Conservation (phyloP, 2,888 invertebrate genomes). For the Hypomecis punctinalis region DNA sequence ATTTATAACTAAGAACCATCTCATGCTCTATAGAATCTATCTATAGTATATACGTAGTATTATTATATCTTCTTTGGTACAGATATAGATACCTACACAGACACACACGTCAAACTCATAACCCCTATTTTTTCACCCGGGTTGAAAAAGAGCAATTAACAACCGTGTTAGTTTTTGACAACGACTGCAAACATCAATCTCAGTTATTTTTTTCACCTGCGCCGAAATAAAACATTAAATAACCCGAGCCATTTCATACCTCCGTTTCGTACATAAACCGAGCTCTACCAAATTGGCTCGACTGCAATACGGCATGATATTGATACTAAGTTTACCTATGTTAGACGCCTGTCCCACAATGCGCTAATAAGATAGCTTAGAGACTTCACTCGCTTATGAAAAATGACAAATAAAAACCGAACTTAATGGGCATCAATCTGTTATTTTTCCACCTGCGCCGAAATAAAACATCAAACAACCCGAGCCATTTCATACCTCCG, state of each 20-base stretch:
- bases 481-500: neutral
- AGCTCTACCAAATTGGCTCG: conserved; percentile 17
- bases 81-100: no score
- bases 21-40: no score
- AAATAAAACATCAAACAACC: neutral
- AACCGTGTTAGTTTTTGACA: no score
- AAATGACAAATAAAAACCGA: neutral
- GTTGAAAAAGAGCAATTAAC: no score
- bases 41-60: no score
- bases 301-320: conserved; percentile 19
- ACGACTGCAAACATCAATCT: neutral
- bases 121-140: no score
- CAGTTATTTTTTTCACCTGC: neutral
- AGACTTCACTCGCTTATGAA: neutral
- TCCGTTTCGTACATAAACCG: conserved; percentile 6
- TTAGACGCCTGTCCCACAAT: neutral
- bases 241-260: neutral
- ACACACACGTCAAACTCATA: no score
- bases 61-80: no score
- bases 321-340: conserved; percentile 5
- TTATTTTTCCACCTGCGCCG: conserved; percentile 1
- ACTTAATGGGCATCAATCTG: no score
- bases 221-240: neutral
- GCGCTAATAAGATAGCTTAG: neutral
- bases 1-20: no score